phyloP scores from a whole-genome alignment of 2,888 invertebrate species.

The Ophion obscuratus region DNA sequence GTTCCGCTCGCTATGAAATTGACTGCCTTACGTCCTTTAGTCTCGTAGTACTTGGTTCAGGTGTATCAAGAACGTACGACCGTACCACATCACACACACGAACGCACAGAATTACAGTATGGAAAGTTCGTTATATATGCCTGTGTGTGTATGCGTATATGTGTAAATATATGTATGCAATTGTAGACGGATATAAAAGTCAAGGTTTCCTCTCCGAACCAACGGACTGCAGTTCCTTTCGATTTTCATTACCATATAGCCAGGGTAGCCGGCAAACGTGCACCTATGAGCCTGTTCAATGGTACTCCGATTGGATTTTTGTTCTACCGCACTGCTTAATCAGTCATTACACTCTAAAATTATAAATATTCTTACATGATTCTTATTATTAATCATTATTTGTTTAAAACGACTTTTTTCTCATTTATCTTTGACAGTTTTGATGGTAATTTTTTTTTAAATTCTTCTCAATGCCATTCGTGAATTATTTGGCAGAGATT shows the following conservation, averaged over 20 bases:
- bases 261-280: constrained; percentile 26
- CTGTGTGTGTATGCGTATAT: neutral
- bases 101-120: constrained; percentile 9
- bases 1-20: neutral
- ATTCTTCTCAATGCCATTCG: neutral
- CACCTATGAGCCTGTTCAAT: constrained; percentile 3
- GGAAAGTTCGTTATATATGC: constrained; percentile 6
- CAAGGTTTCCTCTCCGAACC: constrained; percentile 66
- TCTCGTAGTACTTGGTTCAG: neutral
- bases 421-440: neutral
- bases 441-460: neutral
- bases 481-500: too few species aligned
- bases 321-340: too few species aligned
- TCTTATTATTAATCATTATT: neutral
- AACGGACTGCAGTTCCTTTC: constrained; percentile 68
- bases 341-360: too few species aligned
- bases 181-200: constrained; percentile 27
- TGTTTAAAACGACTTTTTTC: neutral
- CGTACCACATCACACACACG: neutral
- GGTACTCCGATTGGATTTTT: neutral
- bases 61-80: neutral
- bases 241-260: constrained; percentile 63
- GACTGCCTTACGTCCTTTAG: neutral
- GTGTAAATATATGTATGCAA: neutral
- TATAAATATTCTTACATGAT: too few species aligned